Conservation (phyloP, 2,888 invertebrate genomes). For the Syritta pipiens region DNA sequence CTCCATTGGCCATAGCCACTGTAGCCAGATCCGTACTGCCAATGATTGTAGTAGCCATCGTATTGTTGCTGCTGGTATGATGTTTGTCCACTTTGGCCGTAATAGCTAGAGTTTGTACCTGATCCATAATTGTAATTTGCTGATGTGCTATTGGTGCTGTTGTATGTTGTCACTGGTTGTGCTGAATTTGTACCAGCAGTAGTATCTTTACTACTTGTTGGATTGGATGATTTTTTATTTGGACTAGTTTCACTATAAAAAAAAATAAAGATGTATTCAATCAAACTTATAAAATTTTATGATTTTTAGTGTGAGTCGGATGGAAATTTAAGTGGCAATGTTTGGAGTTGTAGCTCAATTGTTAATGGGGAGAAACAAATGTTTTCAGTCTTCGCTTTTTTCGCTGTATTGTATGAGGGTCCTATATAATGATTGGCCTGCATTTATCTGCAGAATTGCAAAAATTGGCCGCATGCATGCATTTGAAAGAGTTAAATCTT, state of each 20-base stretch:
- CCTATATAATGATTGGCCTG: too few relatives aligned
- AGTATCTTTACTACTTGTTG: constrained; percentile 75
- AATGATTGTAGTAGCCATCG: constrained; percentile 82
- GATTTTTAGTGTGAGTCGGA: too few relatives aligned
- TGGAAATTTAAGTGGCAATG: not conserved
- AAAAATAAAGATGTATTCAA: not conserved
- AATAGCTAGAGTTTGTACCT: constrained; percentile 74
- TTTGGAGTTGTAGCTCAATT: too few relatives aligned
- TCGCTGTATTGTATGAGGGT: too few relatives aligned
- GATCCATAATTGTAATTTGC: constrained; percentile 75
- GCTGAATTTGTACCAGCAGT: constrained; percentile 70
- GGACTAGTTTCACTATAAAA: constrained; percentile 76
- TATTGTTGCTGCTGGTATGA: constrained; percentile 80
- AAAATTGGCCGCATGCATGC: too few relatives aligned
- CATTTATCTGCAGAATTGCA: too few relatives aligned
- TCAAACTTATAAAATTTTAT: not conserved
- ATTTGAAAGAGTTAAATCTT: too few relatives aligned
- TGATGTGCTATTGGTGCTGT: constrained; percentile 74
- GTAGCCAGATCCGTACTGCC: constrained; percentile 82
- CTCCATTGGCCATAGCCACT: constrained; percentile 83
- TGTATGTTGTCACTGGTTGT: constrained; percentile 76
- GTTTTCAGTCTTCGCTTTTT: too few relatives aligned
- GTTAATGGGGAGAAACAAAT: too few relatives aligned
- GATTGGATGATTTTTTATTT: constrained; percentile 78
- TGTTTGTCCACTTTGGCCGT: constrained; percentile 72